phyloP scores from a whole-genome alignment of 2,113 vertebrate species.

The Baryphthengus martii region DNA sequence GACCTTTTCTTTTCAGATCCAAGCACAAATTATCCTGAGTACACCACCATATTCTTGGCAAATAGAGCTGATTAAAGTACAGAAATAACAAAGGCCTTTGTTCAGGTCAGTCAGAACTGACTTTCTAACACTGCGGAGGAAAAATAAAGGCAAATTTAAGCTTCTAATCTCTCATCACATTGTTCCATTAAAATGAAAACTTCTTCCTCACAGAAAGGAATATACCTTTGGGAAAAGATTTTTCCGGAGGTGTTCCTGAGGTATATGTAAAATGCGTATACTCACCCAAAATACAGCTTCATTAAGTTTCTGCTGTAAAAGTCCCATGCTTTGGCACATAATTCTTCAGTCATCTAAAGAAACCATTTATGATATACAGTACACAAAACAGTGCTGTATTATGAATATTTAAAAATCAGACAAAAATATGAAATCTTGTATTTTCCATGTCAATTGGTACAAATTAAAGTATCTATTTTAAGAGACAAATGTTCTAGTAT shows the following conservation, averaged over 20 bases:
- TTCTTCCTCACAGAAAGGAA: neutral
- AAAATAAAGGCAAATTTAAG: neutral
- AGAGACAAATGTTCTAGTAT: neutral
- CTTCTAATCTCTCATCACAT: neutral
- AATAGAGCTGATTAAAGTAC: neutral
- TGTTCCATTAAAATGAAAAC: neutral
- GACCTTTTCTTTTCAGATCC: neutral
- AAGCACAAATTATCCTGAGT: neutral
- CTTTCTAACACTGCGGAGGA: neutral
- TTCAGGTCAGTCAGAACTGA: neutral
- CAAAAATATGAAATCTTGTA: neutral
- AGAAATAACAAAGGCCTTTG: neutral
- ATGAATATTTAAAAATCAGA: neutral
- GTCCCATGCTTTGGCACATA: constrained; percentile 62
- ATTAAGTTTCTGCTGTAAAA: constrained; percentile 66
- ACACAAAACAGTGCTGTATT: neutral
- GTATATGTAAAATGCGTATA: neutral
- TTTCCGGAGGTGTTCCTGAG: neutral
- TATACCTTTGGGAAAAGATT: neutral
- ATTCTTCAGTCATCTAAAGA: constrained; percentile 61
- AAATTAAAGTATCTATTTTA: neutral
- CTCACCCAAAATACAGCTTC: constrained; percentile 69
- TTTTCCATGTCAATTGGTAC: neutral
- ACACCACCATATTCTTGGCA: neutral
- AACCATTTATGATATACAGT: neutral